Evolutionary conservation across 2,113 vertebrate species (phyloP).

Genomic region (Callocephalon fimbriatum): DNA sequence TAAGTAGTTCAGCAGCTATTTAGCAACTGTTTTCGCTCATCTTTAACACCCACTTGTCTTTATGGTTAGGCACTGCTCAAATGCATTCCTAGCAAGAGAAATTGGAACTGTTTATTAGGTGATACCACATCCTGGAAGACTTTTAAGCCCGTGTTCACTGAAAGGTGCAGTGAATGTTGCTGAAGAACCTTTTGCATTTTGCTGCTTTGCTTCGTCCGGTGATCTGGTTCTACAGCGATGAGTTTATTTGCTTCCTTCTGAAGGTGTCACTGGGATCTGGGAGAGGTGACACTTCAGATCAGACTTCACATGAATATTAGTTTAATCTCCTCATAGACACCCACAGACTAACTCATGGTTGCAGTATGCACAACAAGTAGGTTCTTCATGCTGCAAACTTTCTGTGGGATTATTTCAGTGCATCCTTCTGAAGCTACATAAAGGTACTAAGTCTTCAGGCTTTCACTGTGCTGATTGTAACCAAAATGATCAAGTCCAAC

Average conservation of each 20-base stretch:
- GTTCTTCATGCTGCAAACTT: background rate
- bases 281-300: background rate
- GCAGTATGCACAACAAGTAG: background rate
- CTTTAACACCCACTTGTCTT: background rate
- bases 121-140: background rate
- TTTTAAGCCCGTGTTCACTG: background rate
- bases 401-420: background rate
- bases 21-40: background rate
- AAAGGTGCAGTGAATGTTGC: background rate
- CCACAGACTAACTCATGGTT: accelerated
- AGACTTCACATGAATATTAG: background rate
- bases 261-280: background rate
- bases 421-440: background rate
- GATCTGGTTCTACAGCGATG: accelerated
- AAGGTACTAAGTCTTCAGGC: background rate
- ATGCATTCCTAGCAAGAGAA: background rate
- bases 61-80: background rate
- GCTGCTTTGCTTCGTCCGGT: background rate
- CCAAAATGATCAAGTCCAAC: background rate
- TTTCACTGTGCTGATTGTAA: background rate
- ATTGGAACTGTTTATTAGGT: background rate
- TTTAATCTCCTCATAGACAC: background rate
- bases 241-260: background rate
- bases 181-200: background rate
- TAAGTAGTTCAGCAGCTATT: background rate